Base-by-base conservation (phyloP, 1,140 invertebrate species). In the Anastatus disparis region DNA sequence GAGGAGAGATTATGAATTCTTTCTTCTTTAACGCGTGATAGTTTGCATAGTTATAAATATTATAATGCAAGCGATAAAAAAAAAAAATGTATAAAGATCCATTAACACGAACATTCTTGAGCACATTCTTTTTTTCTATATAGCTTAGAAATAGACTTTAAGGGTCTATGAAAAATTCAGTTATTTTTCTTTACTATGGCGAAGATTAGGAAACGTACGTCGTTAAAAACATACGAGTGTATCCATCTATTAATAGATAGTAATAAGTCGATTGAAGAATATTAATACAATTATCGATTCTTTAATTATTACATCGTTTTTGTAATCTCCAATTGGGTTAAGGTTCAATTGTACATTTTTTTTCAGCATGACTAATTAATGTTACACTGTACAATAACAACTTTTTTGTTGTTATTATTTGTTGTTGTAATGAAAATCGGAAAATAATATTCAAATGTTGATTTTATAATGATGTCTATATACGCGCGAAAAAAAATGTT, bases 51-150 rank as follows among this genome's bases (percentile, higher is more conserved):
- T 56, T 67, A 27, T 48, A 13, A 67, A 26, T n/a, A 61, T 44
- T 61, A 38, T 56, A 52, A 52, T 48, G 35, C 46, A 42, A 24
- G 40, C 38, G 29, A 66, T 56, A 56, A 69, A 52, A n/a, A n/a
- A n/a, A n/a, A n/a, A n/a, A n/a, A n/a, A n/a, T n/a, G n/a, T n/a
- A n/a, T n/a, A n/a, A 61, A 27, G 2, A 53, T 69, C 38, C 35
- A 55, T 46, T 44, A 63, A 35, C 20, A 55, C 44, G 22, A 29
- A 8, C 26, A 40, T 53, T 52, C 31, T 61, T 38, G 24, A 22
- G 17, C 29, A n/a, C 38, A 22, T 48, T 48, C 10, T 44, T 53
- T 42, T 22, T 52, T 42, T 35, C 17, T n/a, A n/a, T n/a, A n/a
- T n/a, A n/a, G n/a, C n/a, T n/a, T n/a, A n/a, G n/a, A n/a, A n/a